Base-by-base conservation (phyloP, 1,140 invertebrate species). In the Orchestia grillus region DNA sequence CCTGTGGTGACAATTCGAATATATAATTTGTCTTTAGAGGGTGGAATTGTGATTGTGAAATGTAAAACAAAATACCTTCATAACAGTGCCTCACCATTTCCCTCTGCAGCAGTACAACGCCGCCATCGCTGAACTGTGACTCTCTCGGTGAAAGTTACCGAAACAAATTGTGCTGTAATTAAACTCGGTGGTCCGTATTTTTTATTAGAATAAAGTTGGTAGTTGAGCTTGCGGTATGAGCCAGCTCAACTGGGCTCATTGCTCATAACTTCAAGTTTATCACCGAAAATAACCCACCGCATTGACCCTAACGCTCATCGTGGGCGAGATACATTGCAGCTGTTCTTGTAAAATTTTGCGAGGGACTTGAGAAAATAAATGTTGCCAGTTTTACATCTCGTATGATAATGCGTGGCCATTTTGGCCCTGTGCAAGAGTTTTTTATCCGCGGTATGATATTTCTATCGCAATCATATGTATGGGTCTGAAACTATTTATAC, bases 231-330 rank as follows among this genome's bases (percentile, higher is more conserved):
- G 88, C 4, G 62, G 36, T 77, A 77, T 77, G 42, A 42, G 88
- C 41, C 43, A 90, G 88, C 88, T 90, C 41, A 44, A 44, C 88
- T 42, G n/a, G 88, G n/a, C n/a, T 42, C 88, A 90, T 44, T 90
- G 88, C 88, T 90, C 88, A 90, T 90, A 90, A 90, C 88, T 90
- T 90, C 62, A 90, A 42, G 88, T 90, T 90, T 90, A 90, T 90
- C 88, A 90, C 88, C n/a, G 88, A 90, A 90, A 90, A 90, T 90
- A 90, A 90, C 88, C n/a, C 88, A 90, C 88, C 88, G 88, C 88
- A 44, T 41, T 41, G 43, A 42, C 88, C 88, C 43, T 41, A 90
- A 90, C 42, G 42, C 88, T 42, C 43, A 42, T 42, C 11, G 88
- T 41, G 41, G 42, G 88, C 88, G 88, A 77, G 88, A 41, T 90